Evolutionary conservation across 2,888 invertebrate genomes (phyloP).

Genomic region (Drosophila neoperkinsi): DNA sequence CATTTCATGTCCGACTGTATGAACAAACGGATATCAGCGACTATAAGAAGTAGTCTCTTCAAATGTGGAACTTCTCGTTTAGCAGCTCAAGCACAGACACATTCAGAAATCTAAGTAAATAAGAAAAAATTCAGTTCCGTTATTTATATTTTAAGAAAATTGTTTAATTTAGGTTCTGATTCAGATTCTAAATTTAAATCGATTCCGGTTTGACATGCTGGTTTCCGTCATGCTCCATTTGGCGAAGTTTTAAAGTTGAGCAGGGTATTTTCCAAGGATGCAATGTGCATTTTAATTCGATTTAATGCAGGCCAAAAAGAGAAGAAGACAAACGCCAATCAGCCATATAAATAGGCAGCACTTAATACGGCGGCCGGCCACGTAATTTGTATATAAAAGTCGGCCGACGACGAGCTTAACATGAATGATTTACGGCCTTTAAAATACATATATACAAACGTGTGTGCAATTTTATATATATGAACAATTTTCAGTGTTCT

Average conservation of each 20-base stretch:
- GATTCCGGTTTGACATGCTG: background rate
- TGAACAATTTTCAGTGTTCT: slow-evolving; percentile 39
- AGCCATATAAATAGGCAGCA: slow-evolving; percentile 47
- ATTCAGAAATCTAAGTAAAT: background rate
- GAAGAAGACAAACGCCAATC: slow-evolving; percentile 26
- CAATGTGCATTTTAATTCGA: slow-evolving; percentile 41
- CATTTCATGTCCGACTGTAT: too few relatives aligned
- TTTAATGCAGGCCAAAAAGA: slow-evolving; percentile 34
- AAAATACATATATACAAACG: slow-evolving; percentile 8
- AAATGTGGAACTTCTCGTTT: background rate
- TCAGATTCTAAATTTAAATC: background rate
- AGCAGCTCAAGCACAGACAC: background rate
- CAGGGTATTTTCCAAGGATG: slow-evolving; percentile 1
- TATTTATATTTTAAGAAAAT: rapidly evolving
- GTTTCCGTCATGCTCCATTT: background rate
- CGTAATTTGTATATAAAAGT: slow-evolving; percentile 62
- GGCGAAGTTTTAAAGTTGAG: background rate
- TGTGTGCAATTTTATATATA: background rate
- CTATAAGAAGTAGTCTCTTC: background rate
- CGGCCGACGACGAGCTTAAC: slow-evolving; percentile 48
- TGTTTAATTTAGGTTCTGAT: background rate
- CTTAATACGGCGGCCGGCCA: slow-evolving; percentile 56
- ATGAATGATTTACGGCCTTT: slow-evolving; percentile 61
- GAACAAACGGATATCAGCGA: too few relatives aligned
- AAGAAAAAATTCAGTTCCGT: background rate